A percentile compares a stretch with the other conserved stretches of the same genome.
Conservation (phyloP, 92 coral and sea anemone species). For the Micromussa lordhowensis region DNA sequence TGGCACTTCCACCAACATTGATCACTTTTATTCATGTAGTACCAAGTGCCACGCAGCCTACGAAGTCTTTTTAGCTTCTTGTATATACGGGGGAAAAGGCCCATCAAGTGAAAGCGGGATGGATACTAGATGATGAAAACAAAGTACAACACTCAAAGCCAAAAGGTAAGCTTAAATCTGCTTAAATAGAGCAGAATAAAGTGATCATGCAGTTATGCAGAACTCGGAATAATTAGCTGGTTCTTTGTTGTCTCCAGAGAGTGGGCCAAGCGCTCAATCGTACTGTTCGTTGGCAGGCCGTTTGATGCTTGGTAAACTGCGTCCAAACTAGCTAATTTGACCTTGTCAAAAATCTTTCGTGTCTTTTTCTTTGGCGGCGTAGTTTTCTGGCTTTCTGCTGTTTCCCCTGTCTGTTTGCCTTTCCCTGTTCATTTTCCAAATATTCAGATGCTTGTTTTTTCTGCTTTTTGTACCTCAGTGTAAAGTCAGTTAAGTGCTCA, state of each 20-base stretch:
- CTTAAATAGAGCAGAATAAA: too few species aligned
- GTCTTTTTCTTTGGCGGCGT: slow-evolving; percentile 24
- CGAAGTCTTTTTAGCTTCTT: too few species aligned
- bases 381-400: slow-evolving; percentile 21
- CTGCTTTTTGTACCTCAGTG: neutral
- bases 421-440: neutral
- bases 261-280: slow-evolving; percentile 22
- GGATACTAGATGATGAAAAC: slow-evolving; percentile 1
- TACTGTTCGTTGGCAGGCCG: slow-evolving; percentile 27
- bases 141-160: too few species aligned
- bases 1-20: too few species aligned
- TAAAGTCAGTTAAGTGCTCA: slow-evolving; percentile 25
- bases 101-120: slow-evolving; percentile 52
- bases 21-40: too few species aligned
- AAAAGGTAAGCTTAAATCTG: too few species aligned
- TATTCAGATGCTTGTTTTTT: neutral
- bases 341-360: slow-evolving; percentile 22
- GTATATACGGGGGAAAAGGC: neutral
- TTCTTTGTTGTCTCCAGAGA: too few species aligned
- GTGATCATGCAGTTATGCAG: too few species aligned
- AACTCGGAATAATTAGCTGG: too few species aligned
- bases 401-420: neutral
- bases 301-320: slow-evolving; percentile 31
- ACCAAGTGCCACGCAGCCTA: too few species aligned
- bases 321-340: slow-evolving; percentile 39